A percentile compares a stretch with the other conserved stretches of the same genome.
Conservation (phyloP, 1,140 invertebrate species). For the Aphidius ervi region DNA sequence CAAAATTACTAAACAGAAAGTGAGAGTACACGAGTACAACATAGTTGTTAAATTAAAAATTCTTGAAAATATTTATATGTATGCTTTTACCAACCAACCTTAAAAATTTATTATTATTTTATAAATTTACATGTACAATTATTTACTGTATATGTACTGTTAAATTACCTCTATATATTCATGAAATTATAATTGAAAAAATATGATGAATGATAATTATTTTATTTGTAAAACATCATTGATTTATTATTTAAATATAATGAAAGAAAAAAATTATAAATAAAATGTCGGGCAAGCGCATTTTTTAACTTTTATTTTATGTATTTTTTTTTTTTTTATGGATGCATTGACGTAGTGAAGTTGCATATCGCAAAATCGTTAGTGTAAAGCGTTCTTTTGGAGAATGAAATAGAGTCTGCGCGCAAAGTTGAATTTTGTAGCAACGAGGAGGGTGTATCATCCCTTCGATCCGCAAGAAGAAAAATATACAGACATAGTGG, state of each 20-base stretch:
- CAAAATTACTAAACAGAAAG: too few species aligned
- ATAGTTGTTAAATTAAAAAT: too few species aligned
- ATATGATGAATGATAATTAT: background rate
- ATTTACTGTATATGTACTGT: too few species aligned
- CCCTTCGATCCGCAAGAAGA: constrained; percentile 20
- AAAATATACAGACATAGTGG: background rate
- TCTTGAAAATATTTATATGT: too few species aligned
- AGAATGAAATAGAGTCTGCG: background rate
- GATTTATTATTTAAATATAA: too few species aligned
- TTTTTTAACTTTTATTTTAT: constrained; percentile 13
- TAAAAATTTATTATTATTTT: too few species aligned
- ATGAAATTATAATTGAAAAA: background rate
- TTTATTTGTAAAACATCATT: too few species aligned
- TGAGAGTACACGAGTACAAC: too few species aligned
- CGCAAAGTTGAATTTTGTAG: constrained; percentile 1
- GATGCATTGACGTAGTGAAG: constrained; percentile 13
- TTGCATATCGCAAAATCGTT: background rate
- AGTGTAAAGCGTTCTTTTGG: constrained; percentile 7
- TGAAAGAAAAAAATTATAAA: too few species aligned
- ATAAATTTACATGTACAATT: too few species aligned
- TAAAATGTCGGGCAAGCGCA: constrained; percentile 19
- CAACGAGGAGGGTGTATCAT: background rate
- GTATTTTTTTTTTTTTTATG: background rate
- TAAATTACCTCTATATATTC: too few species aligned
- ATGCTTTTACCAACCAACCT: too few species aligned